These are phyloP conservation scores for Orbicella faveolata DNA, from an alignment of 64 coral and sea anemone genomes.

Conservation along the genomic window DNA sequence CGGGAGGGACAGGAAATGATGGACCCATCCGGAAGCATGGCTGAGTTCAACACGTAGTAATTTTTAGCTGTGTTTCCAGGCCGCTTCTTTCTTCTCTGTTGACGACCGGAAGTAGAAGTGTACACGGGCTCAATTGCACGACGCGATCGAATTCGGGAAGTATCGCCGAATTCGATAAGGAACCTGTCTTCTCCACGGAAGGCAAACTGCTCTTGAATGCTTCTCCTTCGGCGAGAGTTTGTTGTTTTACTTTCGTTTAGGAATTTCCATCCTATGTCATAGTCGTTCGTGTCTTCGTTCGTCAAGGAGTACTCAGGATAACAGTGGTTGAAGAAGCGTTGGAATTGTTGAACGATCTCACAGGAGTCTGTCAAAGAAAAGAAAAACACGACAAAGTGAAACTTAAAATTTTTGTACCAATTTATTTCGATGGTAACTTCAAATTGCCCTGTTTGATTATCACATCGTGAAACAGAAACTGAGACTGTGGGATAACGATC, in stretches of 20 bases:
- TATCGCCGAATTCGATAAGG: conserved; percentile 10
- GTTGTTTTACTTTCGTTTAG: conserved; percentile 36
- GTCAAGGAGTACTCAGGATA: conserved; percentile 12
- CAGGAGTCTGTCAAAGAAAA: conserved; percentile 40
- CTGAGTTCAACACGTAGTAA: conserved; percentile 71
- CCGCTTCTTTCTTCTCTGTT: conserved; percentile 63
- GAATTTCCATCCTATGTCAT: conserved; percentile 72
- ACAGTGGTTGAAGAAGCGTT: conserved; percentile 7
- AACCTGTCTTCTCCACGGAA: conserved; percentile 13
- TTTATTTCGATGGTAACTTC: neutral
- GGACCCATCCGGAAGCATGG: conserved; percentile 66
- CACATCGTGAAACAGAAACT: too few relatives aligned
- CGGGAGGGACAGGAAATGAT: conserved; percentile 85
- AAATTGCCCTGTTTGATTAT: too few relatives aligned
- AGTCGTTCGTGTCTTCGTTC: conserved; percentile 61
- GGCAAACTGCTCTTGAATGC: conserved; percentile 67
- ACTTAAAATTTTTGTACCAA: neutral
- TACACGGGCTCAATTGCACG: conserved; percentile 84
- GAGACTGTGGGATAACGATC: too few relatives aligned
- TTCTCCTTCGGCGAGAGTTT: conserved; percentile 56
- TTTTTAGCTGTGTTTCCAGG: conserved; percentile 45
- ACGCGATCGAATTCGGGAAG: conserved; percentile 29
- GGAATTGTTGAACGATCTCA: neutral
- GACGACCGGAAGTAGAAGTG: conserved; percentile 69
- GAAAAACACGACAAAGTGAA: neutral